These are phyloP conservation scores for Virgularia gustaviana DNA, from an alignment of 92 coral and sea anemone genomes.

Conservation along the genomic window DNA sequence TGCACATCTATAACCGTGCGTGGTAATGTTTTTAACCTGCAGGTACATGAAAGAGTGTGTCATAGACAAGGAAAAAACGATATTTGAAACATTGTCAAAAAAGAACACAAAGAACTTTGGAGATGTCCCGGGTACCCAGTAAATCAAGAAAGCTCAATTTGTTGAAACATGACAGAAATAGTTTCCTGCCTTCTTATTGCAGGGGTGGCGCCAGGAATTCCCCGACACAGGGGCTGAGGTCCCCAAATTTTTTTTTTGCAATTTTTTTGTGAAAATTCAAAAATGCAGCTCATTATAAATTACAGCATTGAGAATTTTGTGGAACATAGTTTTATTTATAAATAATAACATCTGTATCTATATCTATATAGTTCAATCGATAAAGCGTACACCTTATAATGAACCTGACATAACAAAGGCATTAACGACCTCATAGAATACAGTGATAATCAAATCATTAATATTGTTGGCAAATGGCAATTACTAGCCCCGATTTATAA, in stretches of 20 bases:
- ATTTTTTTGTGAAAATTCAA: conserved; percentile 1
- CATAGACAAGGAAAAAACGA: not conserved
- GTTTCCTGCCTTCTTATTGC: not conserved
- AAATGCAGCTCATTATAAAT: not conserved
- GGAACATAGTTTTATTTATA: not conserved
- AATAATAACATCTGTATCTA: not conserved
- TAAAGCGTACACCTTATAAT: not conserved
- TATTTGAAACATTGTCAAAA: not conserved
- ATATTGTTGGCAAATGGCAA: not conserved
- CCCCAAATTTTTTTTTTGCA: too few species aligned
- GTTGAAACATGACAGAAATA: not conserved
- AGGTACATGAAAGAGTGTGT: conserved; percentile 15
- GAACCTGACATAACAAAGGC: not conserved
- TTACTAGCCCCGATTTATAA: too few species aligned
- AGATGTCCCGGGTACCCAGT: not conserved
- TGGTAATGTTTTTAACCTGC: not conserved
- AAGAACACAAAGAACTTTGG: not conserved
- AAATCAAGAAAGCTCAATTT: not conserved
- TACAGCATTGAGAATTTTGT: not conserved
- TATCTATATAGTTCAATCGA: not conserved
- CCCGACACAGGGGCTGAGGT: too few species aligned
- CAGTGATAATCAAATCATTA: too few species aligned
- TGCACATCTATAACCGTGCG: too few species aligned
- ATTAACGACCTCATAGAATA: not conserved
- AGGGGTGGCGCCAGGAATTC: too few species aligned